These are phyloP conservation scores for Melanerpes aurifrons DNA, from an alignment of 2,113 vertebrate species.

Conservation along the genomic window DNA sequence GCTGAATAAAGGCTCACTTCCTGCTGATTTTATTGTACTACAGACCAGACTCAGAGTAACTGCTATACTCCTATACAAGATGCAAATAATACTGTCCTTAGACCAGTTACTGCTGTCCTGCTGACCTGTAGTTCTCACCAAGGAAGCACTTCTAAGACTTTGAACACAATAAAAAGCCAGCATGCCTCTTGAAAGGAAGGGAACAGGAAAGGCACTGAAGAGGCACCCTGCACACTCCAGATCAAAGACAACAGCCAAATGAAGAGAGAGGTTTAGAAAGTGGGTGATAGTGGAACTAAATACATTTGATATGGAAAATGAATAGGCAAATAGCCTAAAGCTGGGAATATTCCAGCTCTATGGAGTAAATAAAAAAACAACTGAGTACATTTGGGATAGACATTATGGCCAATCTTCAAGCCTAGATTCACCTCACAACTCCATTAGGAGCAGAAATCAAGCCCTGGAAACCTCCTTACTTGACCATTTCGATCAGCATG, in stretches of 20 bases:
- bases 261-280: not conserved
- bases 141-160: slow-evolving; percentile 10
- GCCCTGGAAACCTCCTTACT: not conserved
- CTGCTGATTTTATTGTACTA: slow-evolving; percentile 34
- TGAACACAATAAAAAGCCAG: not conserved
- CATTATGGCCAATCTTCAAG: not conserved
- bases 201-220: not conserved
- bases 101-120: not conserved
- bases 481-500: not conserved
- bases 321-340: not conserved
- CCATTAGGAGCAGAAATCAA: not conserved
- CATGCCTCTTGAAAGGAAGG: not conserved
- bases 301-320: not conserved
- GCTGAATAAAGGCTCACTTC: slow-evolving; percentile 8
- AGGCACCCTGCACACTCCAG: not conserved
- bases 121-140: not conserved
- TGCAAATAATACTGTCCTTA: not conserved
- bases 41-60: not conserved
- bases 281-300: not conserved
- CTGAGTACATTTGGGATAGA: not conserved
- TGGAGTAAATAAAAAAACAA: not conserved
- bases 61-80: not conserved
- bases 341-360: not conserved
- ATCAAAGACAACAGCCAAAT: not conserved
- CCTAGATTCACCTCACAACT: not conserved